These are phyloP conservation scores for Gulo gulo DNA, from an alignment of 2,113 vertebrate species.

Conservation along the genomic window DNA sequence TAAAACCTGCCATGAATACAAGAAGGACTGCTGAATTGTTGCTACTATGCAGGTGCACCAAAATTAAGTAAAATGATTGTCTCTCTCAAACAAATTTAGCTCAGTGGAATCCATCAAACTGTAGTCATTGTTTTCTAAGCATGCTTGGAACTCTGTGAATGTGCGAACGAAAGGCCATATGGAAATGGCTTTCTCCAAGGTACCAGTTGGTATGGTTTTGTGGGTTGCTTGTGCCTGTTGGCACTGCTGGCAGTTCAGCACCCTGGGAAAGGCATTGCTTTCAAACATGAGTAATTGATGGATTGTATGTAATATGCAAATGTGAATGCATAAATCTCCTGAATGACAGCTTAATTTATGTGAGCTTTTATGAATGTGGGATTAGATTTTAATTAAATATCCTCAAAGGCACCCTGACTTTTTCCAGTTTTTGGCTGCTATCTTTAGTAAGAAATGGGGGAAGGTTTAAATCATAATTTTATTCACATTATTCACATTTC, in stretches of 20 bases:
- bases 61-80: not conserved
- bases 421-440: slow-evolving; percentile 79
- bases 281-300: slow-evolving; percentile 91
- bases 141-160: slow-evolving; percentile 4
- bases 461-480: slow-evolving; percentile 69
- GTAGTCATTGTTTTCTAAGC: slow-evolving; percentile 16
- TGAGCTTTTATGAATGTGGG: slow-evolving; percentile 91
- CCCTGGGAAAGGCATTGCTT: slow-evolving; percentile 85
- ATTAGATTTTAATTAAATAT: slow-evolving; percentile 96
- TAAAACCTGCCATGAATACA: not conserved
- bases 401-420: slow-evolving; percentile 92
- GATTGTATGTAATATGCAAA: slow-evolving; percentile 92
- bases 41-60: not conserved
- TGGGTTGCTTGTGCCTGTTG: slow-evolving; percentile 72
- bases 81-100: slow-evolving; percentile 23
- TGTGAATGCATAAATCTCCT: slow-evolving; percentile 91
- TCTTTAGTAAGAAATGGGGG: slow-evolving; percentile 68
- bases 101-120: not conserved
- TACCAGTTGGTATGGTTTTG: slow-evolving; percentile 66
- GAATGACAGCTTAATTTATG: slow-evolving; percentile 94
- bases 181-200: slow-evolving; percentile 82
- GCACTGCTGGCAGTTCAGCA: slow-evolving; percentile 81
- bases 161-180: slow-evolving; percentile 75
- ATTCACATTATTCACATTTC: slow-evolving; percentile 57
- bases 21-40: accelerated